Evolutionary conservation across 2,888 invertebrate genomes (phyloP), one percentile per base, ranked within the genome.

Genomic region (Germaria angustata): DNA sequence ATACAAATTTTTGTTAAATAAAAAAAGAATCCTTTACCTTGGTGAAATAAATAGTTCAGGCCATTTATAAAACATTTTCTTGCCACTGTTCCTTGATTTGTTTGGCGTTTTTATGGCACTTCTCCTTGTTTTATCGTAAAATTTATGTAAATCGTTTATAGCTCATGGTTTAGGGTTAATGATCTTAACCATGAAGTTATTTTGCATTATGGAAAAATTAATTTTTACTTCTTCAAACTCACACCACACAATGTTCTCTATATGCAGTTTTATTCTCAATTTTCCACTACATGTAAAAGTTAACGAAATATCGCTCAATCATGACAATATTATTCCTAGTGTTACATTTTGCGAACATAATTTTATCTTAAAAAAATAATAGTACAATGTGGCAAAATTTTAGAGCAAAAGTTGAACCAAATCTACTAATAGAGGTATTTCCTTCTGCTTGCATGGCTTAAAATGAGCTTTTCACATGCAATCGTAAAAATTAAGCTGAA

Each of bases 401-500:
- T 20, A 17, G 5, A 39, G 41, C n/a, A 28, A 15, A 41, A 20
- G 24, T 41, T 5, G 36, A 49, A 7, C 5, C 17, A 15, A 55
- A 44, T 49, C 24, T 59, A 39, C 24, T 32, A 36, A 17, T 57
- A 57, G 24, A 34, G 22, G 32, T 53, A 57, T 61, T 71, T 61
- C 17, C 44, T 63, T 69, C 20, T 1, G 3, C 13, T 71, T 34
- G 46, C 63, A 63, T 71, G 69, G 15, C 9, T 39, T 17, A 49
- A 65, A 78, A 71, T 71, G 78, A 15, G 34, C 61, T 66, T 59
- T 59, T 17, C 51, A 41, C 82, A 82, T 82, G 82, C 79, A 53
- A 79, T 79, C 75, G 34, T 71, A 79, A 66, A 66, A 71, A 82
- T 79, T 82, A 82, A 79, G 73, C 65, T 75, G 59, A 68, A 78